Evolutionary conservation across 2,888 invertebrate species (phyloP).

Genomic region (Volucella zonaria): DNA sequence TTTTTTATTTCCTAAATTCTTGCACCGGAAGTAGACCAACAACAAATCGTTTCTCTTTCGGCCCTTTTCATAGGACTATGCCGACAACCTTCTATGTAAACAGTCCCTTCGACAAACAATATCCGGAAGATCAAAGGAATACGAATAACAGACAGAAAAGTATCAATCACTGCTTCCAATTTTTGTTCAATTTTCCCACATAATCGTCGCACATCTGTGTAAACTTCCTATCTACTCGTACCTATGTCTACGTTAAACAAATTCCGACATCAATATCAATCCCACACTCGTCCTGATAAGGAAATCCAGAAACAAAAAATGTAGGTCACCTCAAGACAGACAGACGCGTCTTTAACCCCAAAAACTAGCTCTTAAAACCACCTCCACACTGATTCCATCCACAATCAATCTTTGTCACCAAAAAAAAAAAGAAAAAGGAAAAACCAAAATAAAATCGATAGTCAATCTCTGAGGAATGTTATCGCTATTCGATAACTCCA

Average conservation of each 20-base stretch:
- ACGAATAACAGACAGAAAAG: conserved; percentile 41
- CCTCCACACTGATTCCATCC: neutral
- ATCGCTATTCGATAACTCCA: conserved; percentile 11
- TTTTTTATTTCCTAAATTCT: too few species aligned
- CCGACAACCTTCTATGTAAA: too few species aligned
- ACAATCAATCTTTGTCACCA: conserved; percentile 10
- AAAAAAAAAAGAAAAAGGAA: neutral
- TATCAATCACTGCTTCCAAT: conserved; percentile 13
- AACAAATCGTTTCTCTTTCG: too few species aligned
- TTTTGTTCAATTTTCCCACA: neutral
- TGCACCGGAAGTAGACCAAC: too few species aligned
- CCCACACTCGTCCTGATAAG: conserved; percentile 8
- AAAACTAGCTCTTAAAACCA: too few species aligned
- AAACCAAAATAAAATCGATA: neutral
- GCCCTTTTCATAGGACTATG: conserved; percentile 11
- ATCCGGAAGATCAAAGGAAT: neutral
- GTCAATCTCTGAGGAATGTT: conserved; percentile 32
- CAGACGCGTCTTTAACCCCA: neutral
- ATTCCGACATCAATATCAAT: neutral
- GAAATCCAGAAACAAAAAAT: conserved; percentile 14
- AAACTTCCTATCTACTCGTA: conserved; percentile 7
- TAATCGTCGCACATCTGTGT: conserved; percentile 14
- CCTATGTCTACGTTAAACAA: neutral
- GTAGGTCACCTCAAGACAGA: conserved; percentile 29
- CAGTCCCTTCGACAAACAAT: conserved; percentile 5